These are phyloP conservation scores for Eudemis profundana DNA, from an alignment of 2,888 invertebrate species.

Conservation along the genomic window DNA sequence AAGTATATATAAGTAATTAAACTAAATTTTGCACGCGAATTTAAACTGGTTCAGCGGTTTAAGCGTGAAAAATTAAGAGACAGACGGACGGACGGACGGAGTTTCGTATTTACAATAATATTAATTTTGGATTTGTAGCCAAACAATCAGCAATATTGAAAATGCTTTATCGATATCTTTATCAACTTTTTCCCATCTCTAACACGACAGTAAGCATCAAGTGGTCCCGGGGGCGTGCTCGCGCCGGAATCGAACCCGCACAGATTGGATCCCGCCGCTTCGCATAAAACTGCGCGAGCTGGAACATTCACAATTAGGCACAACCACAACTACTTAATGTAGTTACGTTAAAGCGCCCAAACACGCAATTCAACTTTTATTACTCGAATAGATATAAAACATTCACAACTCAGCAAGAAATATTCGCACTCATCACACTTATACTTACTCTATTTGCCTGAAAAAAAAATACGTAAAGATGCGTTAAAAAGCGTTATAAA, in stretches of 20 bases:
- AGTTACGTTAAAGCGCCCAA: not conserved
- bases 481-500: too few species aligned
- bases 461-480: too few species aligned
- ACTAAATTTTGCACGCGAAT: not conserved
- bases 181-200: not conserved
- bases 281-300: slow-evolving; percentile 5
- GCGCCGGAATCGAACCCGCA: slow-evolving; percentile 20
- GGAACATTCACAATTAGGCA: not conserved
- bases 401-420: too few species aligned
- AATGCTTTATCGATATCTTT: slow-evolving; percentile 4
- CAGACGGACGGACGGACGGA: too few species aligned
- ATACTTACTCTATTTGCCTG: too few species aligned
- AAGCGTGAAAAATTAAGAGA: too few species aligned
- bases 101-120: too few species aligned
- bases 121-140: too few species aligned
- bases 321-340: not conserved
- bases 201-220: slow-evolving; percentile 11
- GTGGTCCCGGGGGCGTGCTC: slow-evolving; percentile 20
- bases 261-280: slow-evolving; percentile 9
- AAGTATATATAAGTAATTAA: not conserved
- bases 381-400: too few species aligned
- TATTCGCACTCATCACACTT: too few species aligned
- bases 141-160: too few species aligned
- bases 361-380: too few species aligned
- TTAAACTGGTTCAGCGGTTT: not conserved